phyloP scores from a whole-genome alignment of 2,888 invertebrate genomes.

The Epirrhoe tristata region DNA sequence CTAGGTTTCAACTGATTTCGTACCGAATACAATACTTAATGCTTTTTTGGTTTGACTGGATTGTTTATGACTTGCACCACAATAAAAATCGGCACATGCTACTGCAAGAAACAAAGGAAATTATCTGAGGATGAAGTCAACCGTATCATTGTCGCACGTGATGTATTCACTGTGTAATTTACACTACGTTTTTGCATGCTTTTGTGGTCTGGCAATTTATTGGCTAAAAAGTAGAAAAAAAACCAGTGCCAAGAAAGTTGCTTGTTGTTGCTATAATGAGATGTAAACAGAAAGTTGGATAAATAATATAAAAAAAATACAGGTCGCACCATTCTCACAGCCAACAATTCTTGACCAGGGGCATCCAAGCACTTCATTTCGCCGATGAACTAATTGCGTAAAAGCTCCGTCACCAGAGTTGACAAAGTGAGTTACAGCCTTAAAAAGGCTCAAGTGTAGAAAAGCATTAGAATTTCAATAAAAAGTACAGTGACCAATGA shows the following conservation, averaged over 20 bases:
- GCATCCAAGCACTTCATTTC: too few species aligned
- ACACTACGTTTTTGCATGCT: constrained; percentile 64
- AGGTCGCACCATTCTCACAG: too few species aligned
- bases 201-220: constrained; percentile 45
- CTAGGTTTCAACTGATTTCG: too few species aligned
- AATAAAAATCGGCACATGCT: constrained; percentile 66
- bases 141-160: constrained; percentile 81
- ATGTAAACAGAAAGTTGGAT: too few species aligned
- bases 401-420: neutral
- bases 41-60: too few species aligned
- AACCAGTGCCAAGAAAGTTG: too few species aligned
- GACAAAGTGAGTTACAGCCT: neutral
- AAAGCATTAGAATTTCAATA: neutral
- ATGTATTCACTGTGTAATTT: constrained; percentile 81
- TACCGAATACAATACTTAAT: neutral
- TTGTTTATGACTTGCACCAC: constrained; percentile 50
- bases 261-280: too few species aligned
- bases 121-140: constrained; percentile 84
- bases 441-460: too few species aligned
- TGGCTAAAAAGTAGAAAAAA: constrained; percentile 33
- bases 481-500: constrained; percentile 2
- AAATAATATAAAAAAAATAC: too few species aligned
- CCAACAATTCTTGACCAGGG: too few species aligned
- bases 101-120: constrained; percentile 81
- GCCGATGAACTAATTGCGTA: too few species aligned